phyloP scores from a whole-genome alignment of 2,797 vertebrate species.

The Semaprochilodus insignis region DNA sequence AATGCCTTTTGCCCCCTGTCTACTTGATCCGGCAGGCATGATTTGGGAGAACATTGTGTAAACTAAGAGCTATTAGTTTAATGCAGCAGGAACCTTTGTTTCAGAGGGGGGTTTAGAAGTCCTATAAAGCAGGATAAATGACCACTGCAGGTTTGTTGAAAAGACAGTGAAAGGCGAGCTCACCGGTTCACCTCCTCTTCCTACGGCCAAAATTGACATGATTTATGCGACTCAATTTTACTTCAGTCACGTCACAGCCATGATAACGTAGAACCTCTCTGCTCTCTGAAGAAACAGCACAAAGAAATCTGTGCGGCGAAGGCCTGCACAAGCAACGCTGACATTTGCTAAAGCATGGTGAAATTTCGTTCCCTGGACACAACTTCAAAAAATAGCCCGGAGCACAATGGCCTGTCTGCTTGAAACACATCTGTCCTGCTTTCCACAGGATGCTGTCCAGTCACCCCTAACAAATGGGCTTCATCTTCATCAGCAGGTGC shows the following conservation, averaged over 20 bases:
- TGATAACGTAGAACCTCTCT: not conserved
- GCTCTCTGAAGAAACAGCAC: not conserved
- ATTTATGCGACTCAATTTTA: not conserved
- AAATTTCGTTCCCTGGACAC: not conserved
- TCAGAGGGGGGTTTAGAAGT: not conserved
- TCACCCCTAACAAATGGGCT: conserved; percentile 38
- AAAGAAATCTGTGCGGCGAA: not conserved
- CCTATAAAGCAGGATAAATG: not conserved
- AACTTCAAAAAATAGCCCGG: not conserved
- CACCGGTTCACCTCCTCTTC: not conserved
- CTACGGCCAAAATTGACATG: not conserved
- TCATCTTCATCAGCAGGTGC: conserved; percentile 46
- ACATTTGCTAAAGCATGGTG: not conserved
- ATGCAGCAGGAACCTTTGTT: not conserved
- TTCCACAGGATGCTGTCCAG: conserved; percentile 25
- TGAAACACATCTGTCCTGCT: conserved; percentile 8
- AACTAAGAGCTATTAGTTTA: too few relatives aligned
- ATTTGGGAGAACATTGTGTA: too few relatives aligned
- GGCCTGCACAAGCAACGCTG: not conserved
- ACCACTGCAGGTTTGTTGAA: not conserved
- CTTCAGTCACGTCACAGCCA: not conserved
- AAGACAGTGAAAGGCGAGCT: not conserved
- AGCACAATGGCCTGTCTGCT: conserved; percentile 11
- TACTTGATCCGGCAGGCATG: too few relatives aligned
- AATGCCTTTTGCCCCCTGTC: too few relatives aligned